Evolutionary conservation across 2,113 vertebrate genomes (phyloP), one percentile per base, ranked within the genome.

Genomic region (Brevimyrus niger): DNA sequence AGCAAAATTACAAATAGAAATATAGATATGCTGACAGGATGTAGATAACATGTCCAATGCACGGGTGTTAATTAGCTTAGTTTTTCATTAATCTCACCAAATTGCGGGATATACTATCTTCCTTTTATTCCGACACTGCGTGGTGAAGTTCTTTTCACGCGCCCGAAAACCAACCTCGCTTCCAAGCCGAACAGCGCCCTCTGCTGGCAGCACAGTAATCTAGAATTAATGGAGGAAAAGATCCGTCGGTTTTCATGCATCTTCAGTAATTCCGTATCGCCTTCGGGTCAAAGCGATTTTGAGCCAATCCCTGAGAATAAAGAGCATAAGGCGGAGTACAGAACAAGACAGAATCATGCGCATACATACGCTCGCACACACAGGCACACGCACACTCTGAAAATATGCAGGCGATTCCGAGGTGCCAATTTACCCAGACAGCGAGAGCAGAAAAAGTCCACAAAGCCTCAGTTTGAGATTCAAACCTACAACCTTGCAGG

Each of bases 111-210:
- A 42, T 80, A 42, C 46, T 42, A 42, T 31, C 23, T 73, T 44
- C 17, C 5, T 69, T 88, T n/a, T n/a, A 44, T 82, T 89, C 21
- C 38, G 50, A 35, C 23, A 47, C 48, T 55, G 85, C 85, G 50
- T 47, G 4, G 17, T 48, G 88, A 82, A 82, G 48, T 21, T 51
- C 17, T 21, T n/a, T 88, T 88, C 27, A 53, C 44, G 48, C 47
- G 1, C 47, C 50, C 35, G 15, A 51, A 84, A 23, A 23, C 38
- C 85, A 53, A 9, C 69, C 27, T 88, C 3, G 46, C 10, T 48
- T 13, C 23, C 27, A 35, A 35, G 47, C 38, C 46, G 21, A 93
- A 95, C 94, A 95, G 91, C 95, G 95, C 94, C 94, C 95, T 92
- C 95, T 96, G 92, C 94, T 95, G 95, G 93, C 19, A 19, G 2